Conservation (phyloP, 2,113 vertebrate genomes). For the Nycticryphes semicollaris region DNA sequence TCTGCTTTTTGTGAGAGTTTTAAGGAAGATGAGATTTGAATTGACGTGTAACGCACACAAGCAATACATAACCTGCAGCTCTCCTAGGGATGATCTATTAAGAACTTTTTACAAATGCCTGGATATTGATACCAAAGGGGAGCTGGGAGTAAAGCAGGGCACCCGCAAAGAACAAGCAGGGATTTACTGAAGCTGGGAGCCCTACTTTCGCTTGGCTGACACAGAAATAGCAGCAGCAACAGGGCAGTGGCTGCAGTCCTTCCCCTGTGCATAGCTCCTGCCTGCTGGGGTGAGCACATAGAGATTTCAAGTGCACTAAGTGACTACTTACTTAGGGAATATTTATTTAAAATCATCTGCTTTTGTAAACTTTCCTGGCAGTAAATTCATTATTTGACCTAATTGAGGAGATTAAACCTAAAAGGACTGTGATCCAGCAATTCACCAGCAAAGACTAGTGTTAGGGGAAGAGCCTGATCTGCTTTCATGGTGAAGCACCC, state of each 20-base stretch:
- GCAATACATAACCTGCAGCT: background rate
- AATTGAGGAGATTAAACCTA: conserved; percentile 25
- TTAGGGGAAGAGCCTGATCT: background rate
- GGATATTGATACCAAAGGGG: background rate
- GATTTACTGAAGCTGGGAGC: background rate
- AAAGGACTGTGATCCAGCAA: background rate
- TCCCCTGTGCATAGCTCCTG: background rate
- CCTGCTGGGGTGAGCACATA: background rate
- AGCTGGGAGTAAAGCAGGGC: background rate
- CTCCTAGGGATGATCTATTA: background rate
- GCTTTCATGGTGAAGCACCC: background rate
- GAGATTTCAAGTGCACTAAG: background rate
- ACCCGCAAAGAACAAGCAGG: background rate
- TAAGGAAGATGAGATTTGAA: background rate
- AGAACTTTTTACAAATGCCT: background rate
- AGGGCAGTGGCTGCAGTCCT: background rate
- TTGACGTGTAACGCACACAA: background rate
- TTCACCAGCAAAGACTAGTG: background rate
- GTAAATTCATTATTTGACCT: conserved; percentile 32
- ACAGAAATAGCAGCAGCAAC: background rate
- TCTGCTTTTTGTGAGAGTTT: background rate
- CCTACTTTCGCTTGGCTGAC: background rate
- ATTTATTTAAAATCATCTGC: conserved; percentile 4
- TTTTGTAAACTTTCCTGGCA: conserved; percentile 37
- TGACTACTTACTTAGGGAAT: background rate